Percentiles rank a stretch among this genome's conserved stretches.
Evolutionary conservation across 92 coral and sea anemone species (phyloP).

Genomic region (Porites divaricata): DNA sequence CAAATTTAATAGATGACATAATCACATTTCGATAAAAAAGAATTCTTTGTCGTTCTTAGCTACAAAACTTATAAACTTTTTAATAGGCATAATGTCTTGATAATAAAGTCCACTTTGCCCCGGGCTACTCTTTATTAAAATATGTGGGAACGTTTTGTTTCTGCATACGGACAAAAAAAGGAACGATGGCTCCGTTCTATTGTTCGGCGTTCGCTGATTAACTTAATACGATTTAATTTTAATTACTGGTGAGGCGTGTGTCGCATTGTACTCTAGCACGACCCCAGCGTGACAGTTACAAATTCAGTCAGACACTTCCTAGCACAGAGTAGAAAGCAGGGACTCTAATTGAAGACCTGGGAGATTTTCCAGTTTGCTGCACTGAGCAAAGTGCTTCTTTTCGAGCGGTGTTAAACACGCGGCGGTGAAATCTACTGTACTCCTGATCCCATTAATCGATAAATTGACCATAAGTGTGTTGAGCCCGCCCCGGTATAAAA

Average conservation of each 20-base stretch:
- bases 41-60: neutral
- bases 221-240: slow-evolving; percentile 84
- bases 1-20: neutral
- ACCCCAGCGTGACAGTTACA: slow-evolving; percentile 75
- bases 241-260: slow-evolving; percentile 85
- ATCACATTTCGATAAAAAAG: slow-evolving; percentile 22
- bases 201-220: slow-evolving; percentile 50
- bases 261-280: slow-evolving; percentile 57
- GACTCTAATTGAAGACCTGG: slow-evolving; percentile 64
- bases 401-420: slow-evolving; percentile 1
- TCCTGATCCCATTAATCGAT: slow-evolving; percentile 23
- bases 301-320: slow-evolving; percentile 82
- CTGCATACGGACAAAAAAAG: slow-evolving; percentile 67
- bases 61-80: slow-evolving; percentile 25
- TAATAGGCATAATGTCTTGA: neutral
- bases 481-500: slow-evolving; percentile 54
- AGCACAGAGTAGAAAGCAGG: slow-evolving; percentile 58
- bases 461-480: slow-evolving; percentile 39
- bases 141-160: slow-evolving; percentile 70
- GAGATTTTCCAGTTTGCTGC: slow-evolving; percentile 71
- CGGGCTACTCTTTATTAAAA: slow-evolving; percentile 56
- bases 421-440: slow-evolving; percentile 2
- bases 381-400: slow-evolving; percentile 42
- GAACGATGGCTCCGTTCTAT: slow-evolving; percentile 30
- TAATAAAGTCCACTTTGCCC: slow-evolving; percentile 48